A percentile compares a stretch with the other conserved stretches of the same genome.
Evolutionary conservation across 2,797 vertebrate species (phyloP).

Genomic region (Pangasius djambal): DNA sequence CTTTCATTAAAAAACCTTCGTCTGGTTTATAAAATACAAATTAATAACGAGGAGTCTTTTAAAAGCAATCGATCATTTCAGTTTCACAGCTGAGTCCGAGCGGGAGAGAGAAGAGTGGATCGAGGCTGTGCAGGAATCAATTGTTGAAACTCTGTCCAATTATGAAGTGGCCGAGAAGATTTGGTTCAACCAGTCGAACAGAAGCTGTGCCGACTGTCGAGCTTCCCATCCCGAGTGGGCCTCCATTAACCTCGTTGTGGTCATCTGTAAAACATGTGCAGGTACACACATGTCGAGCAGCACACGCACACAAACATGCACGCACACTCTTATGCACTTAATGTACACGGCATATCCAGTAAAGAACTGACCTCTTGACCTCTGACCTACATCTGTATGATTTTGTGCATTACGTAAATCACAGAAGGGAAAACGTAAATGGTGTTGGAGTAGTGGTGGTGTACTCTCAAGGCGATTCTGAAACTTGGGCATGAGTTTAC

Average conservation of each 20-base stretch:
- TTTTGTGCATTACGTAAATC: too few species aligned
- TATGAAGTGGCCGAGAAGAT: constrained; percentile 99
- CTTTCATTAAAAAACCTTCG: not conserved
- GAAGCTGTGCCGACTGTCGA: constrained; percentile 91
- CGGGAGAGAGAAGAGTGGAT: constrained; percentile 94
- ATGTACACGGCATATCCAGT: not conserved
- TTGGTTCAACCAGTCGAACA: constrained; percentile 96
- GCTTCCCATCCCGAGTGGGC: constrained; percentile 91
- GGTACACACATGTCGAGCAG: constrained; percentile 69
- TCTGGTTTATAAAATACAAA: constrained; percentile 78
- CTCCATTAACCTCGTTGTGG: constrained; percentile 94
- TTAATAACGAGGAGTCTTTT: constrained; percentile 70
- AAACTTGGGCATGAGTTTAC: not conserved
- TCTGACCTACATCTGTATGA: not conserved
- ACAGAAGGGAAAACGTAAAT: not conserved
- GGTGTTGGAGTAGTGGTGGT: not conserved
- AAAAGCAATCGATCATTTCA: constrained; percentile 81
- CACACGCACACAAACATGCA: not conserved
- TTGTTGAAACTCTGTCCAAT: constrained; percentile 94
- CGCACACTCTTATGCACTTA: not conserved
- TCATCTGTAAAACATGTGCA: constrained; percentile 97
- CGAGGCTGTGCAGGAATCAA: constrained; percentile 93
- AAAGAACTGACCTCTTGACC: not conserved
- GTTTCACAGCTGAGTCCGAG: constrained; percentile 93
- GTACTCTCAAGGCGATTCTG: not conserved